Conservation (phyloP, 2,797 vertebrate species). For the Coilia nasus region DNA sequence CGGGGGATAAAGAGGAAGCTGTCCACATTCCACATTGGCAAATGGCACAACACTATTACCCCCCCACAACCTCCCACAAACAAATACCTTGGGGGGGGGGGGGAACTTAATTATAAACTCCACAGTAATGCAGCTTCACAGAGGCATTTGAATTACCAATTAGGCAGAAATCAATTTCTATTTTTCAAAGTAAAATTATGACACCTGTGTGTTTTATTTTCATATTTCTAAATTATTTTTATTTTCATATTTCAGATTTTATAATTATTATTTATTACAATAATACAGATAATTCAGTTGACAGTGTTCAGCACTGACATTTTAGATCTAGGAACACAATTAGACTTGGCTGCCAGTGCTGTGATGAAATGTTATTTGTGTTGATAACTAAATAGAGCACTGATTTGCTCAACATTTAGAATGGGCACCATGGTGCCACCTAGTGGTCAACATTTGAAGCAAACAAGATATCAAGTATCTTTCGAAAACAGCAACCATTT, state of each 20-base stretch:
- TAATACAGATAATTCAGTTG: background rate
- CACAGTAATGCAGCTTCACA: background rate
- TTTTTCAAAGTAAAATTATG: background rate
- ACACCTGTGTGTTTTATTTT: background rate
- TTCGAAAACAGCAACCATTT: no score
- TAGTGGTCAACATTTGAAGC: background rate
- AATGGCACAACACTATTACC: background rate
- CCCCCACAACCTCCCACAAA: background rate
- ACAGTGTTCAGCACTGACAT: background rate
- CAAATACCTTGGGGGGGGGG: background rate
- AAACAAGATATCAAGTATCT: background rate
- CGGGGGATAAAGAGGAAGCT: background rate
- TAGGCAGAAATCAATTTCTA: background rate
- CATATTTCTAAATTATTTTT: no score
- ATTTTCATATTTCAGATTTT: no score
- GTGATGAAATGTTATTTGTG: conserved; percentile 8
- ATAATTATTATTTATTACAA: background rate
- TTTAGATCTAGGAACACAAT: background rate
- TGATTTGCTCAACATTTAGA: background rate
- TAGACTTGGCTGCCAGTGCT: background rate
- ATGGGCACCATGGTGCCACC: background rate
- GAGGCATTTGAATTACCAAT: background rate
- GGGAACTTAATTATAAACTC: background rate
- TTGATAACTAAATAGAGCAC: background rate
- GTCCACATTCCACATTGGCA: conserved; percentile 20